These are phyloP conservation scores for Vulpes lagopus DNA, from an alignment of 2,113 vertebrate species.

Conservation along the genomic window DNA sequence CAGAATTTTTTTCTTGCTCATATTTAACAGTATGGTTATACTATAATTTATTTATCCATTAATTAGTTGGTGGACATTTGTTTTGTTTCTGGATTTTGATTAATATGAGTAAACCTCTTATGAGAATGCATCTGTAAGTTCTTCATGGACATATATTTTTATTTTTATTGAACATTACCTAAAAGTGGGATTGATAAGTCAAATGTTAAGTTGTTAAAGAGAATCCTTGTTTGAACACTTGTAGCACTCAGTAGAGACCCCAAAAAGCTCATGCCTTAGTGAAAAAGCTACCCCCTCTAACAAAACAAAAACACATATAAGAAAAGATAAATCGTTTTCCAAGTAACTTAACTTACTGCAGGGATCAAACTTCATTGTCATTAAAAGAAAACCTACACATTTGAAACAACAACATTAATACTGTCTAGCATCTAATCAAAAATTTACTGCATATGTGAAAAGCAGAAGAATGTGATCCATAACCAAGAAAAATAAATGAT, in stretches of 20 bases:
- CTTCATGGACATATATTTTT: neutral
- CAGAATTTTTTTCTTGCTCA: neutral
- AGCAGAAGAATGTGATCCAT: neutral
- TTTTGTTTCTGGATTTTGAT: neutral
- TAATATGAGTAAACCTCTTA: neutral
- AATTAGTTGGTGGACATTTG: neutral
- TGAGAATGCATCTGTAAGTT: neutral
- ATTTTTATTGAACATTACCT: neutral
- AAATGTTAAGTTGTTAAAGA: neutral
- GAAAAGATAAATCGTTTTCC: neutral
- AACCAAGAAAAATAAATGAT: neutral
- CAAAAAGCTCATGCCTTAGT: neutral
- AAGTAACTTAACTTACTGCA: neutral
- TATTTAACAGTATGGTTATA: neutral
- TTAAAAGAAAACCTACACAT: neutral
- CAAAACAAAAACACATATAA: neutral
- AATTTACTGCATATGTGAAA: neutral
- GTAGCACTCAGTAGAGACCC: neutral
- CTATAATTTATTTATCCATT: neutral
- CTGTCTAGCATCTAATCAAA: neutral
- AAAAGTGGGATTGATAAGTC: neutral
- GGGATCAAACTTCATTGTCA: neutral
- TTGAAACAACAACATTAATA: neutral
- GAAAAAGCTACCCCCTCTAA: neutral
- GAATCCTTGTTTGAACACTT: neutral